These are phyloP conservation scores for Drosophila quasianomalipes DNA, from an alignment of 2,888 invertebrate species.

Conservation along the genomic window DNA sequence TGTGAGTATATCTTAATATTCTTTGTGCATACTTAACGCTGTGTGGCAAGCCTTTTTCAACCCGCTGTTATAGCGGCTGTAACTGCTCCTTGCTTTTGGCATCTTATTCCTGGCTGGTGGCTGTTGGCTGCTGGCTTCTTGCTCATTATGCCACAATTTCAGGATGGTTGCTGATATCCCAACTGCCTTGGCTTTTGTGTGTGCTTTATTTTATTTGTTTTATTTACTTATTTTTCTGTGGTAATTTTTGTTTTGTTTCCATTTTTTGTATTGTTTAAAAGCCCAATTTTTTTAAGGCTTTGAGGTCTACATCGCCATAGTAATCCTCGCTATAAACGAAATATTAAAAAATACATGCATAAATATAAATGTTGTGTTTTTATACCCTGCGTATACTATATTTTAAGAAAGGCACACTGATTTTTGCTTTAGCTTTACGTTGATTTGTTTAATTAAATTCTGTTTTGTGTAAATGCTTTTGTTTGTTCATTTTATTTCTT, in stretches of 20 bases:
- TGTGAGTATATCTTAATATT: conserved; percentile 54
- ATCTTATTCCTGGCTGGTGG: conserved; percentile 26
- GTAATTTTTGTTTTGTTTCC: neutral
- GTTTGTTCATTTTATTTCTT: neutral
- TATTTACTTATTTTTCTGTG: conserved; percentile 10
- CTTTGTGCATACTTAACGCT: conserved; percentile 61
- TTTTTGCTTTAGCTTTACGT: conserved; percentile 31
- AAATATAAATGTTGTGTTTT: conserved; percentile 45
- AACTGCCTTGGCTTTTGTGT: conserved; percentile 48
- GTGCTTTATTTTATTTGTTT: conserved; percentile 25
- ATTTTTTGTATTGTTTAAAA: conserved; percentile 67
- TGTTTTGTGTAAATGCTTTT: neutral
- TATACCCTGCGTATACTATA: conserved; percentile 33
- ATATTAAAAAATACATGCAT: conserved; percentile 40
- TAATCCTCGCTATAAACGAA: conserved; percentile 92
- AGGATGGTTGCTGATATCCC: conserved; percentile 6
- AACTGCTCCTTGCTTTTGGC: conserved; percentile 29
- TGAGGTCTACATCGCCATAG: conserved; percentile 95
- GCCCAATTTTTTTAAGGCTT: conserved; percentile 93
- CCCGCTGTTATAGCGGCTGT: conserved; percentile 61
- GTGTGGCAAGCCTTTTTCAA: conserved; percentile 73
- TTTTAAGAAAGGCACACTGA: conserved; percentile 26
- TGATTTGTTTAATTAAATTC: conserved; percentile 51
- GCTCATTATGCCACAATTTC: conserved; percentile 25
- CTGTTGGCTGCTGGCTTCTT: conserved; percentile 19